Conservation (phyloP, 1,140 invertebrate species). For the Homalodisca vitripennis region DNA sequence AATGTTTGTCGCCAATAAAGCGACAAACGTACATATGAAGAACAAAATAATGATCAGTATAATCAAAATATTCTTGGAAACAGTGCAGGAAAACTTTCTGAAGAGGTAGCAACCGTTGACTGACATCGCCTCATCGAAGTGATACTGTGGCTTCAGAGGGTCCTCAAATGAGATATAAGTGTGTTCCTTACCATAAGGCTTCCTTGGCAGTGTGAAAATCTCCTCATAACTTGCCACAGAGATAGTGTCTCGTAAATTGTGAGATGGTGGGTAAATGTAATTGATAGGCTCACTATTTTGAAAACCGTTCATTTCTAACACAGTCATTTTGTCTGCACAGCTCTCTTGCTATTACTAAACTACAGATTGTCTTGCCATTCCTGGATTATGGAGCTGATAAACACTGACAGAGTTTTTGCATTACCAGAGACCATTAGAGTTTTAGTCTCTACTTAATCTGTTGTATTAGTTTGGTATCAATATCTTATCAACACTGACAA, state of each 20-base stretch:
- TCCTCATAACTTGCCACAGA: constrained; percentile 7
- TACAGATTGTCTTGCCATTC: too few relatives aligned
- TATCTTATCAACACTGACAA: too few relatives aligned
- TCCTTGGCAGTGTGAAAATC: neutral
- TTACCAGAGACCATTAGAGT: too few relatives aligned
- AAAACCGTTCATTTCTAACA: too few relatives aligned
- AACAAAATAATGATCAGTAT: neutral
- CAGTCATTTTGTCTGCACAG: too few relatives aligned
- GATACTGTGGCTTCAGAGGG: neutral
- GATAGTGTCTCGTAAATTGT: neutral
- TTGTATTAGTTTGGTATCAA: too few relatives aligned
- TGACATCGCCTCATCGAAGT: neutral
- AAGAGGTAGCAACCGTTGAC: neutral
- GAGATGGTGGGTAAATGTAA: too few relatives aligned
- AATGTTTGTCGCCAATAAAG: neutral
- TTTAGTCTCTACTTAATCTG: too few relatives aligned
- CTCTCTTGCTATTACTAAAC: too few relatives aligned
- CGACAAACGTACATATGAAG: neutral
- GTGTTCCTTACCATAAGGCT: neutral
- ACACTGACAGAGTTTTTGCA: too few relatives aligned
- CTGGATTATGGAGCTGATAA: too few relatives aligned
- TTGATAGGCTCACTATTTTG: too few relatives aligned
- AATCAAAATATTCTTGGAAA: constrained; percentile 1
- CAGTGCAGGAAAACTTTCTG: neutral
- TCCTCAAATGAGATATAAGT: constrained; percentile 5